Conservation (phyloP, 2,113 vertebrate species). For the Tiliqua scincoides region DNA sequence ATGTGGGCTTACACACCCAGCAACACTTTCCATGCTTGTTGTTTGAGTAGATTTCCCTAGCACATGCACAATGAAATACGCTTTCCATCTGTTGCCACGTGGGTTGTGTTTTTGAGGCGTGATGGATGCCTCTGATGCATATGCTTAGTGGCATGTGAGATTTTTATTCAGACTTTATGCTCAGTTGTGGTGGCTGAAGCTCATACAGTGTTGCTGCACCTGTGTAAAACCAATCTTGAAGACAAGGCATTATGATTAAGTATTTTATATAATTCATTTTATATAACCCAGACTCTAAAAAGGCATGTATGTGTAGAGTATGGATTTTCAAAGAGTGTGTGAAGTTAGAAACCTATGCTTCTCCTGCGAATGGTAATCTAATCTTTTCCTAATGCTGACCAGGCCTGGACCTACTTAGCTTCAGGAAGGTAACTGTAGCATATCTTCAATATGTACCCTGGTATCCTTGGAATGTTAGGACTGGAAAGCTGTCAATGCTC, state of each 20-base stretch:
- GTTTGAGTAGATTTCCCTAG: not conserved
- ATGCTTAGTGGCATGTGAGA: not conserved
- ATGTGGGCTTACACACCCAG: not conserved
- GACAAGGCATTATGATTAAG: not conserved
- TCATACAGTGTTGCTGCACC: not conserved
- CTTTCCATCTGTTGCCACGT: not conserved
- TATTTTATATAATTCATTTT: not conserved
- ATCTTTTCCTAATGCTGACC: no score
- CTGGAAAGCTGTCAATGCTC: no score
- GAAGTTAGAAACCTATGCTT: no score
- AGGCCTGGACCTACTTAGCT: no score
- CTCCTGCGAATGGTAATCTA: no score
- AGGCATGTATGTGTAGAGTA: no score
- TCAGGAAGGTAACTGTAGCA: no score
- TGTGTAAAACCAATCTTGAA: not conserved
- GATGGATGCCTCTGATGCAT: not conserved
- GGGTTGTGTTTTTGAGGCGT: not conserved
- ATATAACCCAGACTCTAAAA: no score
- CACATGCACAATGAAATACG: not conserved
- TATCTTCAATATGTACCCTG: no score
- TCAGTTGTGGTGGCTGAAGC: not conserved
- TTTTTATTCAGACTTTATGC: not conserved
- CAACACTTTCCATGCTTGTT: not conserved
- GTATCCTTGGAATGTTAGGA: no score
- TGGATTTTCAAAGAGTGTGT: no score